Evolutionary conservation across 2,888 invertebrate species (phyloP).

Genomic region (Bursaphelenchus okinawaensis): DNA sequence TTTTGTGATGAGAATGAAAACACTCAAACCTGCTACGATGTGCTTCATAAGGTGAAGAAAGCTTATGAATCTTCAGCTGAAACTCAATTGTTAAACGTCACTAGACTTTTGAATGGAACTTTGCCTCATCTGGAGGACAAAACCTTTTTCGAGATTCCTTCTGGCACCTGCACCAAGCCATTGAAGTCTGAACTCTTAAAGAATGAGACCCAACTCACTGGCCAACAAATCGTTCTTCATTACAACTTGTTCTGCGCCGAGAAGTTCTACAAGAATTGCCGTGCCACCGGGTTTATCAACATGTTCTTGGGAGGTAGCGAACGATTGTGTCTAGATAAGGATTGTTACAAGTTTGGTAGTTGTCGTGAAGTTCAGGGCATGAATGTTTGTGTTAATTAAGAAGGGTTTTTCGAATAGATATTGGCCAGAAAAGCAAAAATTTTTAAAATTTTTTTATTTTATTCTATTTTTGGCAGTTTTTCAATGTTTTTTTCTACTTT

Average conservation of each 20-base stretch:
- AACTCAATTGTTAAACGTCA: not conserved
- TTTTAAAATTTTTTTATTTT: too few relatives aligned
- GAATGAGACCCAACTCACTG: not conserved
- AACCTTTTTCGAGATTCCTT: not conserved
- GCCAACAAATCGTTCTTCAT: not conserved
- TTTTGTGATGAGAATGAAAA: not conserved
- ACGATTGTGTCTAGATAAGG: not conserved
- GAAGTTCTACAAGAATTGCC: not conserved
- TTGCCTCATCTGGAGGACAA: not conserved
- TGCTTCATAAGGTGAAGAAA: not conserved
- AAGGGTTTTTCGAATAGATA: too few relatives aligned
- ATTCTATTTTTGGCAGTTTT: too few relatives aligned
- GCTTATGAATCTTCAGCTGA: not conserved
- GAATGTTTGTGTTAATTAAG: too few relatives aligned
- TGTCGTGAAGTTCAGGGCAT: too few relatives aligned
- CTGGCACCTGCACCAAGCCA: too few relatives aligned
- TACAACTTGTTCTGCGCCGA: not conserved
- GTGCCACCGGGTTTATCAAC: not conserved
- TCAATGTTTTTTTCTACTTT: too few relatives aligned
- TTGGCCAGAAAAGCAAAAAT: too few relatives aligned
- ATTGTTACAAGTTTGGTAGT: not conserved
- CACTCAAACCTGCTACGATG: not conserved
- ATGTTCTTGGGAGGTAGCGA: not conserved
- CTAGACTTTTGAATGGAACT: too few relatives aligned
- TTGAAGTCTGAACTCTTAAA: not conserved